Evolutionary conservation across 2,888 invertebrate genomes (phyloP).

Genomic region (Drosophila falleni): DNA sequence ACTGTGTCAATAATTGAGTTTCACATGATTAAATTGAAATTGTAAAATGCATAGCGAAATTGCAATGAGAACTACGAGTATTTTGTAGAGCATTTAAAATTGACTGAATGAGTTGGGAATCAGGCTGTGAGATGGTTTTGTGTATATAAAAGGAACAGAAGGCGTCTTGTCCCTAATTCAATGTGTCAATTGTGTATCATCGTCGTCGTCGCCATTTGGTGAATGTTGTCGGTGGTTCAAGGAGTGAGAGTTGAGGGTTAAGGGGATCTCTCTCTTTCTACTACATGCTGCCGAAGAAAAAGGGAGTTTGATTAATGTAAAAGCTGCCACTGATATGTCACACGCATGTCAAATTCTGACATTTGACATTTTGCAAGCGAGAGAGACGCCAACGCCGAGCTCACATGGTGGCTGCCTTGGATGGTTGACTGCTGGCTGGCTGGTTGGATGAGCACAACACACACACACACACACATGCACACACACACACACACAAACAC

Average conservation of each 20-base stretch:
- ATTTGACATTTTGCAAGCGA: constrained; percentile 85
- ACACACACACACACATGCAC: no score
- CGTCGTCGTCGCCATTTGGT: constrained; percentile 45
- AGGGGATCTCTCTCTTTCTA: constrained; percentile 15
- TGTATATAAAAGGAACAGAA: constrained; percentile 50
- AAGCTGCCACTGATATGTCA: constrained; percentile 86
- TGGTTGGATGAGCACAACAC: constrained; percentile 70
- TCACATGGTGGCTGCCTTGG: constrained; percentile 62
- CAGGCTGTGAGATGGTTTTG: constrained; percentile 23
- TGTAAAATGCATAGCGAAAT: constrained; percentile 32
- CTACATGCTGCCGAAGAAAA: constrained; percentile 67
- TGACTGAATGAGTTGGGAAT: constrained; percentile 32
- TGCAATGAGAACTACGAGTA: constrained; percentile 14
- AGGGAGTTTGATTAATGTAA: constrained; percentile 86
- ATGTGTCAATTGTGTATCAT: constrained; percentile 75
- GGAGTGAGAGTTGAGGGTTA: no score
- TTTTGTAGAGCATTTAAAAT: constrained; percentile 6
- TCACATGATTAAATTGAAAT: constrained; percentile 61
- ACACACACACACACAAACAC: constrained; percentile 24
- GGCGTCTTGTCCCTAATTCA: constrained; percentile 77
- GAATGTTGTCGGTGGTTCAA: constrained; percentile 6
- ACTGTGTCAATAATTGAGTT: constrained; percentile 38
- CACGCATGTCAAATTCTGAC: constrained; percentile 86
- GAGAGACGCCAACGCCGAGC: constrained; percentile 65
- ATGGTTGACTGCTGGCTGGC: constrained; percentile 44